Evolutionary conservation across 2,797 vertebrate genomes (phyloP).

Genomic region (Enteromius fasciolatus): DNA sequence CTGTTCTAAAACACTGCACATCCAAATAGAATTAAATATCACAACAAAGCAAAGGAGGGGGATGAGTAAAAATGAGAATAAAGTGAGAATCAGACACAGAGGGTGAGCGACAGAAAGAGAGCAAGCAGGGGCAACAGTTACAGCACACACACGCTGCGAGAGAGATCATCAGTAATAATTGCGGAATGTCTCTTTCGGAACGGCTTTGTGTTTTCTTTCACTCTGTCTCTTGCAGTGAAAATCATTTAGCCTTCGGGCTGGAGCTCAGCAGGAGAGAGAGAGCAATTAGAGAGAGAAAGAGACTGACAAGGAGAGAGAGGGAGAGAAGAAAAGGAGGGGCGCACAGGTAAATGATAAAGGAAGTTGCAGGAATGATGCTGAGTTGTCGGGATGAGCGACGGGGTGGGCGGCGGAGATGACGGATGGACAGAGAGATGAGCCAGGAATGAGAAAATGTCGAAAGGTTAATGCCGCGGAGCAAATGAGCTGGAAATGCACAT

Average conservation of each 20-base stretch:
- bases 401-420: conserved; percentile 34
- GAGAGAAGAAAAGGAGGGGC: conserved; percentile 40
- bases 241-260: conserved; percentile 76
- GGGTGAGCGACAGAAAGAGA: conserved; percentile 38
- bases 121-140: conserved; percentile 46
- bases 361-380: conserved; percentile 38
- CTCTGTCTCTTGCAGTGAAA: conserved; percentile 68
- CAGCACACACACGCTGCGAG: conserved; percentile 63
- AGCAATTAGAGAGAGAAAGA: conserved; percentile 75
- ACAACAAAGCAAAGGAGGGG: conserved; percentile 44
- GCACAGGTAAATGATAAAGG: conserved; percentile 53
- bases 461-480: conserved; percentile 72
- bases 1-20: conserved; percentile 37
- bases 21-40: conserved; percentile 42
- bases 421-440: conserved; percentile 41
- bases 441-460: conserved; percentile 51
- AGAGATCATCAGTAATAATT: conserved; percentile 73
- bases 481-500: conserved; percentile 55
- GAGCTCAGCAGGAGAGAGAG: conserved; percentile 72
- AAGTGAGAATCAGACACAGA: conserved; percentile 11
- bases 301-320: conserved; percentile 50
- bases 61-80: conserved; percentile 42
- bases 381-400: conserved; percentile 24
- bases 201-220: conserved; percentile 63
- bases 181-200: conserved; percentile 55